Evolutionary conservation across 2,888 invertebrate species (phyloP).

Genomic region (Protonemura montana): DNA sequence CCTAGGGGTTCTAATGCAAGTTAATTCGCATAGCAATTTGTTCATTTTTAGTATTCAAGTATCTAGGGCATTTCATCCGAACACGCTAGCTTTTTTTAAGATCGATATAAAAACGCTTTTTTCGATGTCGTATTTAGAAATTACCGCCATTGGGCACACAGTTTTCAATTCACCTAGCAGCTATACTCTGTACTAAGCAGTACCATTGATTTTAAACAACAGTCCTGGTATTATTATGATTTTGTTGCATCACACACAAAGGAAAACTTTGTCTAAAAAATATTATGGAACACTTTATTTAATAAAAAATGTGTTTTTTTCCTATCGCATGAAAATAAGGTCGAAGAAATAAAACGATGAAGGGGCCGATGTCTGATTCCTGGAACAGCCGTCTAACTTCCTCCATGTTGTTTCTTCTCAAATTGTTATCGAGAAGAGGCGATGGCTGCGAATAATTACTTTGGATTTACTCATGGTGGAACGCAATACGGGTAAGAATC

Average conservation of each 20-base stretch:
- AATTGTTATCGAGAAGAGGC: constrained; percentile 43
- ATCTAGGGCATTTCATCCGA: too few species aligned
- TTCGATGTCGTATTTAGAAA: neutral
- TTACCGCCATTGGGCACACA: neutral
- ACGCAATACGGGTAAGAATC: constrained; percentile 86
- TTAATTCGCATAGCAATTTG: too few species aligned
- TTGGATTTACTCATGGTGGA: constrained; percentile 92
- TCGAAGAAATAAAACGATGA: neutral
- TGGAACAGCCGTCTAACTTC: neutral
- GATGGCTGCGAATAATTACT: constrained; percentile 93
- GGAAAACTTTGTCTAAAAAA: too few species aligned
- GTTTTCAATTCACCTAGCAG: neutral
- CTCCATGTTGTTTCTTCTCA: constrained; percentile 47
- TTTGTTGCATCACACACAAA: too few species aligned
- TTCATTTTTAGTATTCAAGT: too few species aligned
- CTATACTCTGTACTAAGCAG: neutral
- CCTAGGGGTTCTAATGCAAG: too few species aligned
- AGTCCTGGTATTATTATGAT: too few species aligned
- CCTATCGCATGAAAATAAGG: neutral
- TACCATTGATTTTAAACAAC: neutral
- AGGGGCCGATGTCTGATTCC: neutral
- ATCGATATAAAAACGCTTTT: too few species aligned
- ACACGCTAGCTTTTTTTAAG: too few species aligned
- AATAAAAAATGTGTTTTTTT: neutral
- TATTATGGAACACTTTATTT: too few species aligned